phyloP scores from a whole-genome alignment of 2,113 vertebrate species.

The Cettia cetti region DNA sequence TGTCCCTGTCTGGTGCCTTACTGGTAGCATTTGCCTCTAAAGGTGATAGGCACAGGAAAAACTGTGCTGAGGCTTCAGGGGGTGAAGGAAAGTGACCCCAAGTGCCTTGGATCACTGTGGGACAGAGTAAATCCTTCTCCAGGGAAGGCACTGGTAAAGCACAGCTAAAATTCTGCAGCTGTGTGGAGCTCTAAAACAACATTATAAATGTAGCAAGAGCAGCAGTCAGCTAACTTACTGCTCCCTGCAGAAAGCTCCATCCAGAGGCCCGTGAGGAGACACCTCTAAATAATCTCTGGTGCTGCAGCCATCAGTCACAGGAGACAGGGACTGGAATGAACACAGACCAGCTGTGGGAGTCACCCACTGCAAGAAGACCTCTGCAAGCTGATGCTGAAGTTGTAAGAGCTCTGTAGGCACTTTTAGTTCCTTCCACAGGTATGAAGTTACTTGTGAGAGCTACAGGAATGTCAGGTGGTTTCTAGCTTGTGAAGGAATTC shows the following conservation, averaged over 20 bases:
- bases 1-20: neutral
- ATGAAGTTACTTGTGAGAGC: neutral
- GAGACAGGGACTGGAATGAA: neutral
- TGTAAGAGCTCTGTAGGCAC: neutral
- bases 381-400: neutral
- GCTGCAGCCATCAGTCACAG: neutral
- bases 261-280: neutral
- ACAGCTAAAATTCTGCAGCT: neutral
- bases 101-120: neutral
- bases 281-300: neutral
- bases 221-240: neutral
- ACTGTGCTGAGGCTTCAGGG: neutral
- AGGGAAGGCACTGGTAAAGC: neutral
- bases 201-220: neutral
- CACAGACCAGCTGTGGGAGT: neutral
- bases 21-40: neutral
- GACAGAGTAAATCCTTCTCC: neutral
- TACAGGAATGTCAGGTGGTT: neutral
- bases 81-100: neutral
- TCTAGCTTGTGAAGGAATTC: neutral
- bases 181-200: neutral
- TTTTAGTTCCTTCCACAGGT: neutral
- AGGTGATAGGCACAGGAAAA: neutral
- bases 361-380: neutral
- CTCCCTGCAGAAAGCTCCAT: neutral